Conservation (phyloP, 2,888 invertebrate species). For the Augochlorella aurata region DNA sequence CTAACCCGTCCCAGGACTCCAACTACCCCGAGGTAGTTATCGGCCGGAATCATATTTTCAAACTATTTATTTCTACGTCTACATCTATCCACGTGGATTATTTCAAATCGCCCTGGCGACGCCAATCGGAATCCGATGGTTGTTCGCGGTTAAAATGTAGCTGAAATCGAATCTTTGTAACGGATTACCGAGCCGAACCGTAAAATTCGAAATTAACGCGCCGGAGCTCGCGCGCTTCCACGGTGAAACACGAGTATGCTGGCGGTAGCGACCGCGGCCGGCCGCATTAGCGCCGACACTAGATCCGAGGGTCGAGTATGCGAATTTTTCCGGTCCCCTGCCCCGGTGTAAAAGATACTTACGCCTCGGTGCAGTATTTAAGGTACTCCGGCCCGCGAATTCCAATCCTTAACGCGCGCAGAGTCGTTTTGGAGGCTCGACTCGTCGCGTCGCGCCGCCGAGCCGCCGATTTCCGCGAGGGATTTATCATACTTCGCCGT, state of each 20-base stretch:
- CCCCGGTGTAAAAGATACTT: conserved; percentile 38
- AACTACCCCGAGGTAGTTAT: conserved; percentile 72
- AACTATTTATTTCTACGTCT: too few relatives aligned
- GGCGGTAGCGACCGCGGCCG: conserved; percentile 46
- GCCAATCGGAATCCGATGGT: too few relatives aligned
- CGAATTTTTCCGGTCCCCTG: conserved; percentile 41
- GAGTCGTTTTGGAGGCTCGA: conserved; percentile 19
- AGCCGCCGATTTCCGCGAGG: background rate
- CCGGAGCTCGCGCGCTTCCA: conserved; percentile 37
- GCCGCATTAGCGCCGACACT: conserved; percentile 48
- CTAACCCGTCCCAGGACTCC: conserved; percentile 61
- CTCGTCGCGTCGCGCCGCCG: conserved; percentile 4
- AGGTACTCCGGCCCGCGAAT: conserved; percentile 45
- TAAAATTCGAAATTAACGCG: conserved; percentile 50
- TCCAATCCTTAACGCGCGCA: conserved; percentile 41
- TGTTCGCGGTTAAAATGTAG: background rate
- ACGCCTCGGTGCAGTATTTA: conserved; percentile 30
- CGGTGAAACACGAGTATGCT: conserved; percentile 47
- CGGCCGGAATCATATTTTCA: conserved; percentile 75
- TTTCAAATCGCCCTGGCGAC: too few relatives aligned
- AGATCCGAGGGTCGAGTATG: conserved; percentile 47
- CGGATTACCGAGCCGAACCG: conserved; percentile 31
- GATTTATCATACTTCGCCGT: conserved; percentile 10
- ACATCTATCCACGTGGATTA: conserved; percentile 69
- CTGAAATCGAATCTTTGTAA: conserved; percentile 47